phyloP scores from a whole-genome alignment of 2,113 vertebrate genomes.

The Candoia aspera region DNA sequence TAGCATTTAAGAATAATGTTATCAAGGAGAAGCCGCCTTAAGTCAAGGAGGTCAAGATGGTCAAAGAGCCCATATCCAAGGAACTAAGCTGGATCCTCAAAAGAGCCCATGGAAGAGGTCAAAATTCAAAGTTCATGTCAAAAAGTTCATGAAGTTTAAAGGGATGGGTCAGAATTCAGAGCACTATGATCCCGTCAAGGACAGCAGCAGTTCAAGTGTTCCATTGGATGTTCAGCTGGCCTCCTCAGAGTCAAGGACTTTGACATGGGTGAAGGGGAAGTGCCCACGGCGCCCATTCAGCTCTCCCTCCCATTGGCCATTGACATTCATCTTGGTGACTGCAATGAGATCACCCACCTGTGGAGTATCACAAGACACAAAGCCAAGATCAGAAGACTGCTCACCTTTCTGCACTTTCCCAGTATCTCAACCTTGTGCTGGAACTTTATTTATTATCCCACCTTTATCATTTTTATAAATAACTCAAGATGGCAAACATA shows the following conservation, averaged over 20 bases:
- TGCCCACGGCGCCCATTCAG: slow-evolving; percentile 46
- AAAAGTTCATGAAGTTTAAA: slow-evolving; percentile 7
- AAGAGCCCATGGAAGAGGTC: neutral
- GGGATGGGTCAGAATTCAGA: neutral
- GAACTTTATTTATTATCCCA: no score
- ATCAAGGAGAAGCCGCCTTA: slow-evolving; percentile 6
- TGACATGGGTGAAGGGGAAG: slow-evolving; percentile 46
- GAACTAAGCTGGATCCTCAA: neutral
- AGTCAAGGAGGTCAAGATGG: neutral
- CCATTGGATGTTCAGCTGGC: slow-evolving; percentile 12
- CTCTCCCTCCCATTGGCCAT: slow-evolving; percentile 46
- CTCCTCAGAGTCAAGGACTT: slow-evolving; percentile 36
- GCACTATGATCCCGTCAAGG: neutral
- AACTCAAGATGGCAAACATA: no score
- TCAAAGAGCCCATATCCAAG: neutral
- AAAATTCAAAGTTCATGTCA: neutral
- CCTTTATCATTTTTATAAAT: no score
- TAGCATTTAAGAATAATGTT: slow-evolving; percentile 8
- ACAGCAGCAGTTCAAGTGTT: neutral
- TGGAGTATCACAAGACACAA: slow-evolving; percentile 1
- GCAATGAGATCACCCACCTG: slow-evolving; percentile 47
- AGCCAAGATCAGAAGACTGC: neutral
- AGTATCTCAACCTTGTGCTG: neutral
- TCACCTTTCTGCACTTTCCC: neutral
- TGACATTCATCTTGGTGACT: slow-evolving; percentile 50